Evolutionary conservation across 2,797 vertebrate species (phyloP), one percentile per base, ranked within the genome.

Genomic region (Helarctos malayanus): DNA sequence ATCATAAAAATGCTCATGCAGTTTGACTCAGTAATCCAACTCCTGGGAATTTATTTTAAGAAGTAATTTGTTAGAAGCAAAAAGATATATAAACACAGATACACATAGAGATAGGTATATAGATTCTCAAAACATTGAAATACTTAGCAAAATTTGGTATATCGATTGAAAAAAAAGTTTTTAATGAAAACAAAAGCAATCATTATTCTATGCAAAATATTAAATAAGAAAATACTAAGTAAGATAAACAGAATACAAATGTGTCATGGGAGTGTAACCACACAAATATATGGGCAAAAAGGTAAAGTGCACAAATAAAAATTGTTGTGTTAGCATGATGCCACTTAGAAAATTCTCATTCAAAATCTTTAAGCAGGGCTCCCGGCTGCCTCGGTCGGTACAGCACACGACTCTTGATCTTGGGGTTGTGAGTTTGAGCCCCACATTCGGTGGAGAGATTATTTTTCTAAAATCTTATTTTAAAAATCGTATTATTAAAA

Each of bases 151-250:
- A 94, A 82, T 63, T 45, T 79, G 56, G 32, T 29, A 84, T 2
- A 63, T 83, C 19, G 21, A 45, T 7, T 88, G 6, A 47, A 91
- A 88, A 78, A 79, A 63, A 89, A 14, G 49, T 47, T 54, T 83
- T 73, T 88, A 80, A 75, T 86, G 35, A 92, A 84, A 82, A 81
- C 6, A 90, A 90, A 95, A 80, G 6, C 57, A 45, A 79, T 83
- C 41, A 94, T 52, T 65, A 52, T 59, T 78, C 45, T 82, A 57
- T 9, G 11, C 21, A 87, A 94, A 78, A 49, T 38, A 86, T 52
- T 69, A 68, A 54, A 89, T 88, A 92, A 69, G 68, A 79, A 94
- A 90, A 87, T 41, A 65, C 54, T 78, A 86, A 92, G 63, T 32
- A 80, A 52, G 32, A 59, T 68, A 71, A 93, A 65, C 38, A 79